phyloP scores from a whole-genome alignment of 2,113 vertebrate genomes.

The Tragelaphus scriptus region DNA sequence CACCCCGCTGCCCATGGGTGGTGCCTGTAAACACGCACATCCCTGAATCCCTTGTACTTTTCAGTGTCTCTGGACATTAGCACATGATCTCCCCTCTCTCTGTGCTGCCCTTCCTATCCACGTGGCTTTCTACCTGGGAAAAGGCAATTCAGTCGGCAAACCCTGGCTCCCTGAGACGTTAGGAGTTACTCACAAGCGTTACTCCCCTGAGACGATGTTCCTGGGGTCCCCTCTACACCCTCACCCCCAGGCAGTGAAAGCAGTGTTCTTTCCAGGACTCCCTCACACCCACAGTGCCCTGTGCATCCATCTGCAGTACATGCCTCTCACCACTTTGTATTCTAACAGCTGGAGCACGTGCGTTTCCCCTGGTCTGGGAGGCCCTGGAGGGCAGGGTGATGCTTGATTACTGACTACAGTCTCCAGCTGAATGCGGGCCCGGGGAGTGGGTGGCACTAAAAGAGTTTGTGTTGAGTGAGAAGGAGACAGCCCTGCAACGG shows the following conservation, averaged over 20 bases:
- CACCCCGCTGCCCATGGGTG: not conserved
- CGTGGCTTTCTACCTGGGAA: not conserved
- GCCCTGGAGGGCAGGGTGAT: not conserved
- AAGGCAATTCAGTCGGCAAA: not conserved
- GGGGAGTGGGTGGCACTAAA: rapidly evolving
- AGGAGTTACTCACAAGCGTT: not conserved
- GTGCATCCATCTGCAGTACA: rapidly evolving
- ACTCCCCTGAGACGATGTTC: not conserved
- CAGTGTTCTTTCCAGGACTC: not conserved
- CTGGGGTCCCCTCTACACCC: not conserved
- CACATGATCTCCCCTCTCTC: not conserved
- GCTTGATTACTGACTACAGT: not conserved
- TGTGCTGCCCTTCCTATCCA: not conserved
- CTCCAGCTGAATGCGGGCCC: not conserved
- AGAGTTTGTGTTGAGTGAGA: not conserved
- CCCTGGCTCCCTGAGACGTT: not conserved
- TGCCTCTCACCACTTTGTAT: too few species aligned
- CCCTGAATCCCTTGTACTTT: not conserved
- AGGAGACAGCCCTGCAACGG: not conserved
- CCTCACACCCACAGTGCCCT: not conserved
- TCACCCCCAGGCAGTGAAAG: not conserved
- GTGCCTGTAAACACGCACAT: rapidly evolving
- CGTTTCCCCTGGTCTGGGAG: not conserved
- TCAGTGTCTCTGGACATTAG: rapidly evolving
- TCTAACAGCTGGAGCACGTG: rapidly evolving